These are phyloP conservation scores for Mirza zaza DNA, from an alignment of 2,113 vertebrate species.

Conservation along the genomic window DNA sequence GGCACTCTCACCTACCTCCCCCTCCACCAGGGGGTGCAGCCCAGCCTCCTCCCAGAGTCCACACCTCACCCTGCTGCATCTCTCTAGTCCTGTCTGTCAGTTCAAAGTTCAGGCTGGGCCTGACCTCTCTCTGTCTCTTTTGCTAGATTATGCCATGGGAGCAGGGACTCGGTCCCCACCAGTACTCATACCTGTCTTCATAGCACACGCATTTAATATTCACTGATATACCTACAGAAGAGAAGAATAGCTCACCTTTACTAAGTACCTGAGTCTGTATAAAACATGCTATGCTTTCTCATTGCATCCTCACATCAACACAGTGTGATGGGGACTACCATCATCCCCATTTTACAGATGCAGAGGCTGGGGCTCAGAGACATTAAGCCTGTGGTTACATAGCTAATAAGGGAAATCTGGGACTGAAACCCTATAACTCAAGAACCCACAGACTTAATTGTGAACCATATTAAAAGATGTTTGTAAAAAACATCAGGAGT, in stretches of 20 bases:
- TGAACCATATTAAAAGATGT: not conserved
- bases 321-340: not conserved
- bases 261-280: not conserved
- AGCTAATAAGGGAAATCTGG: not conserved
- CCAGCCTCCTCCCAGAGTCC: not conserved
- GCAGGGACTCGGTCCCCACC: not conserved
- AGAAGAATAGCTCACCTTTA: not conserved
- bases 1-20: not conserved
- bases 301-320: not conserved
- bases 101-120: not conserved
- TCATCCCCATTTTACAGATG: not conserved
- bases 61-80: not conserved
- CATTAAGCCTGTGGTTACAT: not conserved
- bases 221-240: not conserved
- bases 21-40: not conserved
- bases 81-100: not conserved
- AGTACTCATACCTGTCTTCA: not conserved
- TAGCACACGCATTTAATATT: not conserved
- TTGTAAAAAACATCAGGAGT: not conserved
- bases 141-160: not conserved
- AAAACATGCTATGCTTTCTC: not conserved
- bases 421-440: not conserved
- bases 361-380: not conserved
- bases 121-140: not conserved
- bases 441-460: not conserved